These are phyloP conservation scores for Drepana falcataria DNA, from an alignment of 2,888 invertebrate species.

Conservation along the genomic window DNA sequence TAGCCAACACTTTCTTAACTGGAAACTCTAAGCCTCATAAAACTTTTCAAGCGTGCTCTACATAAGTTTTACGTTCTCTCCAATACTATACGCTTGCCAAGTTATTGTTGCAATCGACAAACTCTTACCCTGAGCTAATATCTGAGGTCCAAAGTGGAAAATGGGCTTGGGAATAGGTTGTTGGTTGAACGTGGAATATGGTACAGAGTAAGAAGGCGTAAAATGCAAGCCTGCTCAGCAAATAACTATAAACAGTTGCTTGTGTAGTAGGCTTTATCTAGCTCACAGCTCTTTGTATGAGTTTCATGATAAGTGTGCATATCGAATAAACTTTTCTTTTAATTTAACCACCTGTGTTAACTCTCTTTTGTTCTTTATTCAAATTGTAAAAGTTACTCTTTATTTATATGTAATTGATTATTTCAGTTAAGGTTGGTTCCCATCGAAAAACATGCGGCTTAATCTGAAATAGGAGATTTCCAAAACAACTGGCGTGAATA, in stretches of 20 bases:
- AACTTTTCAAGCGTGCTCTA: slow-evolving; percentile 72
- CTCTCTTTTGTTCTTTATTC: too few species aligned
- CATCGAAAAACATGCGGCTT: too few species aligned
- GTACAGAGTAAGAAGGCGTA: slow-evolving; percentile 43
- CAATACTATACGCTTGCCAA: slow-evolving; percentile 47
- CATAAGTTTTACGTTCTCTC: slow-evolving; percentile 66
- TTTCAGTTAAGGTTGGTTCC: too few species aligned
- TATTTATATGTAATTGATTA: too few species aligned
- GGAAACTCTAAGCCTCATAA: slow-evolving; percentile 69
- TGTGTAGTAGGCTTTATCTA: slow-evolving; percentile 47
- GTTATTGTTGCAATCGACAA: slow-evolving; percentile 9
- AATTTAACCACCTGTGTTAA: not conserved
- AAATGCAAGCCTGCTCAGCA: slow-evolving; percentile 51
- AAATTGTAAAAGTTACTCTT: too few species aligned
- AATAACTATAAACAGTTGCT: slow-evolving; percentile 57
- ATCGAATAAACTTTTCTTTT: slow-evolving; percentile 9
- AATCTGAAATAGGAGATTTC: too few species aligned
- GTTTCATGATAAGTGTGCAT: slow-evolving; percentile 31
- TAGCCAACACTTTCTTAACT: slow-evolving; percentile 49
- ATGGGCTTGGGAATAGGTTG: slow-evolving; percentile 7
- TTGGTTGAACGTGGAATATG: slow-evolving; percentile 7
- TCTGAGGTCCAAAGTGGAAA: slow-evolving; percentile 1
- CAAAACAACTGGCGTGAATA: too few species aligned
- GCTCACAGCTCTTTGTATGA: slow-evolving; percentile 23
- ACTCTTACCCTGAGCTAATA: not conserved